Evolutionary conservation across 2,113 vertebrate genomes (phyloP).

Genomic region (Eulemur rufifrons): DNA sequence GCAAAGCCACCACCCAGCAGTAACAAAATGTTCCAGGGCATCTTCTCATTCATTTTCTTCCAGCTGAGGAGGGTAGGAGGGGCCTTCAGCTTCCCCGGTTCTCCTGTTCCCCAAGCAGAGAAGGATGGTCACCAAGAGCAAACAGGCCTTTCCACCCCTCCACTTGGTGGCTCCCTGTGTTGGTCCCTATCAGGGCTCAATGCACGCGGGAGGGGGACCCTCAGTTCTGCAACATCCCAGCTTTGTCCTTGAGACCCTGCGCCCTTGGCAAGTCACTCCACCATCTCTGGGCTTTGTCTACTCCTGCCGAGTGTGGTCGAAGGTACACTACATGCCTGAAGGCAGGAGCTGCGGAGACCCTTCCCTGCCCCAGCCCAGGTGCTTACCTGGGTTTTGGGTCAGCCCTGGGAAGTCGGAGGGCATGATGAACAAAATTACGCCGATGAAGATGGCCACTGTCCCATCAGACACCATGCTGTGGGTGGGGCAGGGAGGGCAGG

Average conservation of each 20-base stretch:
- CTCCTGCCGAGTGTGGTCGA: neutral
- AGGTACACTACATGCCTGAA: neutral
- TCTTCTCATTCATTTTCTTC: conserved; percentile 88
- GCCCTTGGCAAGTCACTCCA: neutral
- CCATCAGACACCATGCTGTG: conserved; percentile 91
- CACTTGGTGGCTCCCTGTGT: neutral
- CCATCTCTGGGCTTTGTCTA: neutral
- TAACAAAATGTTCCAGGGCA: conserved; percentile 95
- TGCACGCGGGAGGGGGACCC: neutral
- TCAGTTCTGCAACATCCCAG: neutral
- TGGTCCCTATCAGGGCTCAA: neutral
- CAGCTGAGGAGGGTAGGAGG: conserved; percentile 89
- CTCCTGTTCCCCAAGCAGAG: conserved; percentile 74
- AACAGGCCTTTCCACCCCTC: neutral
- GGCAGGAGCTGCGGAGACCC: neutral
- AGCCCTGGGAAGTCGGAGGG: conserved; percentile 84
- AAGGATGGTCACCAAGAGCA: neutral
- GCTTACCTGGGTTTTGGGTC: conserved; percentile 69
- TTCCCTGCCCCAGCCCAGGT: neutral
- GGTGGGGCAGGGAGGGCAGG: neutral
- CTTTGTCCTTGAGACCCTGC: neutral
- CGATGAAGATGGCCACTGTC: conserved; percentile 90
- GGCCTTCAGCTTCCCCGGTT: conserved; percentile 71
- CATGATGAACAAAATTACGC: conserved; percentile 90
- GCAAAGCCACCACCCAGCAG: conserved; percentile 96